Conservation (phyloP, 2,888 invertebrate species). For the Cosmia pyralina region DNA sequence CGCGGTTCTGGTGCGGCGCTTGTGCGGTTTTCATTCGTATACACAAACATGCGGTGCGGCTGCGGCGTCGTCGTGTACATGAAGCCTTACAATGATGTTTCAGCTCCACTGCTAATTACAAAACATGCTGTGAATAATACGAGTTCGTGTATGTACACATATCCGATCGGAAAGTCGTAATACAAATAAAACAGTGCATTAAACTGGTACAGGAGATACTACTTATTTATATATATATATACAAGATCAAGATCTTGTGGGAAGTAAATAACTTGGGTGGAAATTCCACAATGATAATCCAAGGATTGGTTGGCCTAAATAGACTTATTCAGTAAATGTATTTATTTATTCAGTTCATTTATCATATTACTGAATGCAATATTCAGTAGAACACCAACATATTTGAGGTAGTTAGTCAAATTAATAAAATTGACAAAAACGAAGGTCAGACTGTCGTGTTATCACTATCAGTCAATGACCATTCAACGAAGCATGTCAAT, state of each 20-base stretch:
- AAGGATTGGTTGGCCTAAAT: slow-evolving; percentile 28
- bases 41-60: too few relatives aligned
- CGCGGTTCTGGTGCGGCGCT: too few relatives aligned
- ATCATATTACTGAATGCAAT: background rate
- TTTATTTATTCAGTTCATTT: slow-evolving; percentile 4
- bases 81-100: too few relatives aligned
- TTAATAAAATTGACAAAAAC: slow-evolving; percentile 10
- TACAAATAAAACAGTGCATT: slow-evolving; percentile 16
- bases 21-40: too few relatives aligned
- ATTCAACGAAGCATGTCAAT: slow-evolving; percentile 44
- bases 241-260: background rate
- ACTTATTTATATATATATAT: too few relatives aligned
- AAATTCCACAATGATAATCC: background rate
- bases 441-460: slow-evolving; percentile 35
- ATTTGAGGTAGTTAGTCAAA: slow-evolving; percentile 16
- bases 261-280: slow-evolving; percentile 25
- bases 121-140: slow-evolving; percentile 35
- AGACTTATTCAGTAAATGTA: slow-evolving; percentile 7
- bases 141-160: slow-evolving; percentile 19
- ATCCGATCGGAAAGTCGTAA: slow-evolving; percentile 31
- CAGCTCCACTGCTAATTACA: too few relatives aligned
- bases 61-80: too few relatives aligned
- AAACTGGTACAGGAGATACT: slow-evolving; percentile 9
- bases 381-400: background rate
- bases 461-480: slow-evolving; percentile 59